Percentiles rank a stretch among this genome's conserved stretches.
Evolutionary conservation across 2,113 vertebrate species (phyloP).

Genomic region (Casuarius casuarius): DNA sequence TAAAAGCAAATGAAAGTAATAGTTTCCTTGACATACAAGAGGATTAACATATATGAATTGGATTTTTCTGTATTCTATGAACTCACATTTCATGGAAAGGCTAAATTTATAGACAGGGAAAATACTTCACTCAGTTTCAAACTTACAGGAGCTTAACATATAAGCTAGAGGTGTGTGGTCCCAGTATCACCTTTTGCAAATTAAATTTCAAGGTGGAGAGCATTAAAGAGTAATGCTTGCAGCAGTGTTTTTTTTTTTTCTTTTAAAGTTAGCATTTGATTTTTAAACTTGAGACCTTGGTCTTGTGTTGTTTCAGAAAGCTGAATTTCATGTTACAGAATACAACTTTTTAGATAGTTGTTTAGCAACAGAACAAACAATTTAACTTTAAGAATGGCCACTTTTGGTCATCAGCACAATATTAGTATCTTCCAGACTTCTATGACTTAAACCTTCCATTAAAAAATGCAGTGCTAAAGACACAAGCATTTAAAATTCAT

Average conservation of each 20-base stretch:
- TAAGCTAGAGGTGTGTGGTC: neutral
- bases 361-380: neutral
- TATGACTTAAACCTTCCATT: neutral
- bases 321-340: neutral
- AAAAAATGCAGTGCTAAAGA: neutral
- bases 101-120: neutral
- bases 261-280: neutral
- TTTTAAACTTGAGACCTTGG: neutral
- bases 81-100: conserved; percentile 26
- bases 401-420: neutral
- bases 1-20: conserved; percentile 13
- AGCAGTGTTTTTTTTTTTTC: neutral
- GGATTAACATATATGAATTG: conserved; percentile 1
- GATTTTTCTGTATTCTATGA: conserved; percentile 22
- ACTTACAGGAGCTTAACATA: neutral
- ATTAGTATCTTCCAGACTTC: neutral
- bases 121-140: conserved; percentile 33
- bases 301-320: neutral
- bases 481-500: neutral
- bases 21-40: neutral
- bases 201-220: neutral
- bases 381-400: neutral
- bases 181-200: conserved; percentile 10
- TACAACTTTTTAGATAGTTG: neutral
- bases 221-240: neutral